Evolutionary conservation across 2,797 vertebrate species (phyloP).

Genomic region (Rhinichthys osculus): DNA sequence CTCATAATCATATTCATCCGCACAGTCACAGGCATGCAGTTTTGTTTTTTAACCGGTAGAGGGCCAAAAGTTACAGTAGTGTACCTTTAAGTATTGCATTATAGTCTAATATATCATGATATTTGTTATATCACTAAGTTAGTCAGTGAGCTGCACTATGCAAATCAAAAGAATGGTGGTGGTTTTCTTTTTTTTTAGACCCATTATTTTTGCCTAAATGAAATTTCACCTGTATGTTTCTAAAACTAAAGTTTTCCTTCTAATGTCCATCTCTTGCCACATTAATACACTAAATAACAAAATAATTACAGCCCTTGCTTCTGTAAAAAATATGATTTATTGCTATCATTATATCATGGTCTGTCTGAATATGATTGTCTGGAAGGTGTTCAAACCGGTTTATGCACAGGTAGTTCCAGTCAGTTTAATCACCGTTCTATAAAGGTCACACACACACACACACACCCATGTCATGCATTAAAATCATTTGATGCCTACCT

Average conservation of each 20-base stretch:
- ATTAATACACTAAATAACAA: conserved; percentile 52
- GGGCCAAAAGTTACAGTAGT: neutral
- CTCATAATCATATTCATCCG: too few species aligned
- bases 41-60: neutral
- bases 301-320: conserved; percentile 30
- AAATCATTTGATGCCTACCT: neutral
- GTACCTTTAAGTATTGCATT: neutral
- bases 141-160: neutral
- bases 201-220: neutral
- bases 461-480: neutral
- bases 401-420: neutral
- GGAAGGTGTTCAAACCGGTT: neutral
- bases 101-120: neutral
- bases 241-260: conserved; percentile 21
- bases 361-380: neutral
- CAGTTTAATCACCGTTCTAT: neutral
- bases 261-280: conserved; percentile 53
- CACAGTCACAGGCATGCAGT: neutral
- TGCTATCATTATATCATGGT: neutral
- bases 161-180: neutral
- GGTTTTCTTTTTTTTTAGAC: neutral
- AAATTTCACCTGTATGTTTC: neutral
- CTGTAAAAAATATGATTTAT: neutral
- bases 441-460: neutral
- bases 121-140: too few species aligned